Evolutionary conservation across 2,888 invertebrate species (phyloP), one percentile per base, ranked within the genome.

Genomic region (Euplexia lucipara): DNA sequence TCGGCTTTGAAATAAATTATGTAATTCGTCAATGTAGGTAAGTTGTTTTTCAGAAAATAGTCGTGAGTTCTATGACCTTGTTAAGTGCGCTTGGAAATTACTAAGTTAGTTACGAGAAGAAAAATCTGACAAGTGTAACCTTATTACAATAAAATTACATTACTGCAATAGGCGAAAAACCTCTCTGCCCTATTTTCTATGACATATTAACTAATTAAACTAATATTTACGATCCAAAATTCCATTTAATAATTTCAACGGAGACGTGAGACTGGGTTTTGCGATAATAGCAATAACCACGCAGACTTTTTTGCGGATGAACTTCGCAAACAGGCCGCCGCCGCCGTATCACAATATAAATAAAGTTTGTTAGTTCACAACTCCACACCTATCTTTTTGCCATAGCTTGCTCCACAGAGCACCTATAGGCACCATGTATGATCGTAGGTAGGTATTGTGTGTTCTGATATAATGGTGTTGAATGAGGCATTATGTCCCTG

Each of bases 401-500:
- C 18, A 45, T 32, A 22, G 51, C 52, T 42, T 10, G 45, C 35
- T 68, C 59, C 18, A 18, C 39, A 34, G 54, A 70, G 18, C 32
- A 51, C 30, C 52, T 59, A 52, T 26, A 51, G 9, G 18, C 34
- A 34, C 53, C 26, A 16, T 59, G 30, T 42, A n/a, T 39, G 39
- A 39, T 12, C 0, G 47, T 12, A 49, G n/a, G 37, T 35, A 57
- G n/a, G 42, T 35, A 57, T 54, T 58, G 54, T 72, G 42, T 49
- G 37, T 47, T 32, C 54, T 34, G 53, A 18, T 53, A 58, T 45
- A 61, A 62, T 59, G 42, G 53, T 53, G 48, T 51, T 77, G 79
- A 79, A 79, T 67, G 69, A 73, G 57, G 71, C 66, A 76, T 77
- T 79, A 76, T 79, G 63, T 65, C 53, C 37, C 53, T 10, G 56